These are phyloP conservation scores for Mustelus asterias DNA, from an alignment of 2,113 vertebrate genomes.

Conservation along the genomic window DNA sequence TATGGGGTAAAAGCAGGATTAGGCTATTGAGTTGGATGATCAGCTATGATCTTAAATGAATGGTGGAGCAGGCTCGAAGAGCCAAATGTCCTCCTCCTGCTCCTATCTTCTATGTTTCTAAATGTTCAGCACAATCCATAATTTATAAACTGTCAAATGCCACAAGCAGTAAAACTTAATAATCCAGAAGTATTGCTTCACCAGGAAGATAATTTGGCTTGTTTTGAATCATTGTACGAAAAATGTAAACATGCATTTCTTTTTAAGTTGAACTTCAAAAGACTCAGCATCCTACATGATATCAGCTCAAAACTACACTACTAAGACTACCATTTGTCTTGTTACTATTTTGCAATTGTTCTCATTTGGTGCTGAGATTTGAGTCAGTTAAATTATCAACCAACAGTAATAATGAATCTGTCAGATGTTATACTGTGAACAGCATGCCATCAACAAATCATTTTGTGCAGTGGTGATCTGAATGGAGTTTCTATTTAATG, in stretches of 20 bases:
- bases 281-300: background rate
- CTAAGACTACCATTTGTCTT: background rate
- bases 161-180: constrained; percentile 4
- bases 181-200: background rate
- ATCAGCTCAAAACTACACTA: background rate
- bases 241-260: background rate
- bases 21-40: too few relatives aligned
- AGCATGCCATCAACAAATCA: background rate
- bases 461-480: background rate
- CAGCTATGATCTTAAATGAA: too few relatives aligned
- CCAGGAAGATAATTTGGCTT: background rate
- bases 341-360: background rate
- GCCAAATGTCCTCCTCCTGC: too few relatives aligned
- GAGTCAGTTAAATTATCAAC: background rate
- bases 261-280: constrained; percentile 7
- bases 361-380: background rate
- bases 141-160: background rate
- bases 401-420: background rate
- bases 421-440: background rate
- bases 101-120: background rate
- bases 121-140: background rate
- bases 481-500: background rate
- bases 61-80: too few relatives aligned
- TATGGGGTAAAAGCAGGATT: too few relatives aligned
- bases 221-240: background rate